Conservation (phyloP, 2,888 invertebrate species). For the Zhengitettix transpicula region DNA sequence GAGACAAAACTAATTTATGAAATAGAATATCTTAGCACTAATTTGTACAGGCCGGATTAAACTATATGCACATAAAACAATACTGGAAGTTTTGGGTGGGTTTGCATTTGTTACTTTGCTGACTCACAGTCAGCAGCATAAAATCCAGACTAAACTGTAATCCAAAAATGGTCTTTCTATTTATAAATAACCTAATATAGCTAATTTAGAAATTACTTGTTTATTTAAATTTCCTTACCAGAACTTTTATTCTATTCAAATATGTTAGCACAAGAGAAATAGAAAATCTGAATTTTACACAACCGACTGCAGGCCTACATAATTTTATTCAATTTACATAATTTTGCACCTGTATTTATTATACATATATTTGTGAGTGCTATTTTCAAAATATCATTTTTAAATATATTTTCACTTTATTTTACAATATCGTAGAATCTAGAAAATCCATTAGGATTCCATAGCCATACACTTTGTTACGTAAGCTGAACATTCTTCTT, state of each 20-base stretch:
- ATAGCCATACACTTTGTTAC: neutral
- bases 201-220: no score
- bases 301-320: neutral
- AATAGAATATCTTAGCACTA: slow-evolving; percentile 10
- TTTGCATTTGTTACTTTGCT: slow-evolving; percentile 6
- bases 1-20: slow-evolving; percentile 5
- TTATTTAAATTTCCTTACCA: no score
- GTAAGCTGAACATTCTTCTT: neutral
- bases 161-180: neutral
- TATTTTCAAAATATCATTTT: neutral
- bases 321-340: neutral
- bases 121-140: slow-evolving; percentile 8
- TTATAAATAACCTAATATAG: no score
- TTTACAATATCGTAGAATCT: no score
- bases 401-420: neutral
- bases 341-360: neutral
- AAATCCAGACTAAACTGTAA: neutral
- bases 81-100: slow-evolving; percentile 12
- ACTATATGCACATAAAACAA: slow-evolving; percentile 12
- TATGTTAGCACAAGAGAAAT: no score
- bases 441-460: no score
- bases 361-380: neutral
- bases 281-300: neutral
- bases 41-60: slow-evolving; percentile 13
- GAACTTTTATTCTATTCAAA: no score